Evolutionary conservation across 1,140 invertebrate genomes (phyloP), one percentile per base, ranked within the genome.

Genomic region (Reticulitermes speratus): DNA sequence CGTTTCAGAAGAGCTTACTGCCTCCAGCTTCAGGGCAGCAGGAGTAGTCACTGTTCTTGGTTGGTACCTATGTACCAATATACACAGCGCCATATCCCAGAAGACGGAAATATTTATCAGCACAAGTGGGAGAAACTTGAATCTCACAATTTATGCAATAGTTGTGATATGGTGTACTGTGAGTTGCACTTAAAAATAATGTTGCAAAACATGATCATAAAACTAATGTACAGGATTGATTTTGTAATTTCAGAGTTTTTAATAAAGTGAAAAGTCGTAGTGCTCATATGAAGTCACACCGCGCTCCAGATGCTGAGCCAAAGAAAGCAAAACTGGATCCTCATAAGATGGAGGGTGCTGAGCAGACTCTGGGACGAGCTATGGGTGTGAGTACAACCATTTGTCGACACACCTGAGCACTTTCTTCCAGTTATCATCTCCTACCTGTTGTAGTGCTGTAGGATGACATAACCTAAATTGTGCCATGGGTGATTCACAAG

Each of bases 251-350:
- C 94, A 98, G 97, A 94, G 95, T 98, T 91, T 99, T 99, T 94
- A 95, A 95, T 92, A 99, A 99, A 95, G 97, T 99, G 89, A 98
- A 98, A 94, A 98, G 97, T 94, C 95, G 98, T 92, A 98, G 97
- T 93, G 97, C 98, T 86, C 98, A 99, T 92, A 99, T 99, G 98
- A 99, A 99, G 93, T 98, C 97, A 87, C 98, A 99, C 93, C 94
- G 96, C 89, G 95, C 96, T 90, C 94, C 95, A 88, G 95, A 96
- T 89, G 92, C 93, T 87, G 94, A 95, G 88, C 91, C 93, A 65
- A 88, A 89, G 85, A 91, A 90, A 88, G 89, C 88, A n/a, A 90
- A 90, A 86, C 48, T 88, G 44, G 89, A 90, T 21, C 87, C 86
- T 12, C 88, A 87, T 25, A 89, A 88, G 82, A 69, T 87, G 86